Conservation (phyloP, 2,888 invertebrate species). For the Nemotelus nigrinus region DNA sequence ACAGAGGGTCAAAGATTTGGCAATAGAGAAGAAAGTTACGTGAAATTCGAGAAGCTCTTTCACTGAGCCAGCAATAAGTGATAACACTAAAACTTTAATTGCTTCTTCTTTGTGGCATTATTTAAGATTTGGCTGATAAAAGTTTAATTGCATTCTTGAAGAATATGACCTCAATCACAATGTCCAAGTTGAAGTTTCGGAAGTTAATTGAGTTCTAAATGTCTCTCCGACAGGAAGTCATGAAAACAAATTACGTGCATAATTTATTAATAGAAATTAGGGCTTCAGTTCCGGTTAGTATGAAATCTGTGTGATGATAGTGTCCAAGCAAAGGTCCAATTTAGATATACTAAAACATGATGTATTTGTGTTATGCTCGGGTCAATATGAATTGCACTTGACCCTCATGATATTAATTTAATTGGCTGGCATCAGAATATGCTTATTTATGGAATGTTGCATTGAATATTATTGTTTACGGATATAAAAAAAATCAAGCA, state of each 20-base stretch:
- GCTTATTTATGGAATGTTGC: no score
- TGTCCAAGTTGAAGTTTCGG: slow-evolving; percentile 30
- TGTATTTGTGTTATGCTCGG: no score
- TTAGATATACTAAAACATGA: no score
- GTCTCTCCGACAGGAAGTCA: slow-evolving; percentile 21
- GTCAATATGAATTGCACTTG: no score
- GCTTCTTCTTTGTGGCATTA: slow-evolving; percentile 38
- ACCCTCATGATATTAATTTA: no score
- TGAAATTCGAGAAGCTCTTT: slow-evolving; percentile 9
- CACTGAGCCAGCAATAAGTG: slow-evolving; percentile 19
- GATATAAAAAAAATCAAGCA: no score
- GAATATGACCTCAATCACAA: not conserved
- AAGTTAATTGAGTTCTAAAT: slow-evolving; percentile 39
- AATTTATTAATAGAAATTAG: not conserved
- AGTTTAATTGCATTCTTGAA: slow-evolving; percentile 38
- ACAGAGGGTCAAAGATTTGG: no score
- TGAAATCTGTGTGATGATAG: no score
- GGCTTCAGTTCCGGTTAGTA: no score
- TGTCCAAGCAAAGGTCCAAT: no score
- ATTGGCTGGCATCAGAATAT: no score
- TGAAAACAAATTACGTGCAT: slow-evolving; percentile 19
- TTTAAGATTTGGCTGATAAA: slow-evolving; percentile 38
- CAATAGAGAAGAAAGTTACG: not conserved
- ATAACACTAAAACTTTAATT: slow-evolving; percentile 41
- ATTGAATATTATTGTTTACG: no score